These are phyloP conservation scores for Aphidius gifuensis DNA, from an alignment of 1,140 invertebrate species.

Conservation along the genomic window DNA sequence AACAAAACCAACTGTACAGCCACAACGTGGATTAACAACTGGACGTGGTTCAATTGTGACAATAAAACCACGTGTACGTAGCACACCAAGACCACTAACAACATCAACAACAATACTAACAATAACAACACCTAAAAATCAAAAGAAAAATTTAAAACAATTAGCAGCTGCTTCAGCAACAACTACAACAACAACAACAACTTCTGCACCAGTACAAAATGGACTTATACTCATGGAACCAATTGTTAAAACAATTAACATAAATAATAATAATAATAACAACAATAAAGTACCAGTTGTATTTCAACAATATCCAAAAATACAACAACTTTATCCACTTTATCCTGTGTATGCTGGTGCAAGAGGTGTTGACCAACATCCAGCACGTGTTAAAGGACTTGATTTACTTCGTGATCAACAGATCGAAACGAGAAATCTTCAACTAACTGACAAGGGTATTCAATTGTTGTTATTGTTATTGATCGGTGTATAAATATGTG, in stretches of 20 bases:
- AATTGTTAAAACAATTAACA: slow-evolving; percentile 37
- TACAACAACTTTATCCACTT: slow-evolving; percentile 72
- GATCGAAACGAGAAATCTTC: slow-evolving; percentile 50
- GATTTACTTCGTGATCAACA: slow-evolving; percentile 50
- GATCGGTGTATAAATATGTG: neutral
- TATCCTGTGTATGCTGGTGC: slow-evolving; percentile 56
- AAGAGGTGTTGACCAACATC: slow-evolving; percentile 40
- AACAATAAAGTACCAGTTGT: slow-evolving; percentile 64
- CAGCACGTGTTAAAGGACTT: slow-evolving; percentile 51
- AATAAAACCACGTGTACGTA: slow-evolving; percentile 40
- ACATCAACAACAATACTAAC: slow-evolving; percentile 18
- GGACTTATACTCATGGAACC: slow-evolving; percentile 45
- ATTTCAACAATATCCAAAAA: slow-evolving; percentile 71
- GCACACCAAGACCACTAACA: slow-evolving; percentile 33
- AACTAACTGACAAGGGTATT: slow-evolving; percentile 49
- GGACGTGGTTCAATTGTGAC: slow-evolving; percentile 34
- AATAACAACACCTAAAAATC: slow-evolving; percentile 27
- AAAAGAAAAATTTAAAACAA: slow-evolving; percentile 7
- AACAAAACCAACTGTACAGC: slow-evolving; percentile 47
- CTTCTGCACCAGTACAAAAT: slow-evolving; percentile 36
- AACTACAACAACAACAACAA: slow-evolving; percentile 27
- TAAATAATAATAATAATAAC: no score
- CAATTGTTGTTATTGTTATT: slow-evolving; percentile 2
- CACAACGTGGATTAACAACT: slow-evolving; percentile 45
- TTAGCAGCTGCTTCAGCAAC: slow-evolving; percentile 23